Evolutionary conservation across 2,797 vertebrate species (phyloP).

Genomic region (Huso huso): DNA sequence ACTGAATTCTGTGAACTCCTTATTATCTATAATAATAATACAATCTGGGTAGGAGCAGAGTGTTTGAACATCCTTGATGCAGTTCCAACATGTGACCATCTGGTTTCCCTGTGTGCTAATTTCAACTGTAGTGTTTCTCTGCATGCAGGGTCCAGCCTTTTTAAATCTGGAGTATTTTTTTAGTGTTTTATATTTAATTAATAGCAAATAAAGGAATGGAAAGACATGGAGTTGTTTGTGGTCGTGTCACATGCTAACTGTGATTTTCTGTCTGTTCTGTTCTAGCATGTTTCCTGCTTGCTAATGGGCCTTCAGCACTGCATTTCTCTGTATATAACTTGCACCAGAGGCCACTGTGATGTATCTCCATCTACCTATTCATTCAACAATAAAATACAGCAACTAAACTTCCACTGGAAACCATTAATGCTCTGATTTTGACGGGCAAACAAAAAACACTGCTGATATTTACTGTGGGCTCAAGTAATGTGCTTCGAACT

Average conservation of each 20-base stretch:
- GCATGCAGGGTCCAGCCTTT: neutral
- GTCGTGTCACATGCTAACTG: neutral
- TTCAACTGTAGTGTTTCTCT: neutral
- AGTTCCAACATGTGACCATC: neutral
- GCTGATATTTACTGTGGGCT: conserved; percentile 20
- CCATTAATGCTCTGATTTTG: conserved; percentile 10
- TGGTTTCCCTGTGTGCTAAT: neutral
- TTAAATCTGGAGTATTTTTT: neutral
- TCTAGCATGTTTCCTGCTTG: conserved; percentile 65
- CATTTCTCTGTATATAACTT: conserved; percentile 59
- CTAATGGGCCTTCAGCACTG: conserved; percentile 52
- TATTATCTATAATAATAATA: neutral
- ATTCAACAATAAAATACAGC: conserved; percentile 7
- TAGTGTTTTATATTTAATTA: neutral
- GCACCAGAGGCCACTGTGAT: conserved; percentile 63
- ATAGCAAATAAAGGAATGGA: neutral
- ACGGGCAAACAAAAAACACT: conserved; percentile 15
- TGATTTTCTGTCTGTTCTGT: conserved; percentile 19
- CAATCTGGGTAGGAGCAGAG: no score
- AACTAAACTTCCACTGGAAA: conserved; percentile 1
- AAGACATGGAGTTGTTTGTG: neutral
- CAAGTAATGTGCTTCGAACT: conserved; percentile 23
- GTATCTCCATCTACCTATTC: conserved; percentile 37
- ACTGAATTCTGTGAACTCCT: neutral
- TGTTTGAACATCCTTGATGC: no score